Base-by-base conservation (phyloP, 1,140 invertebrate genomes). In the Drosophila subpulchrella region DNA sequence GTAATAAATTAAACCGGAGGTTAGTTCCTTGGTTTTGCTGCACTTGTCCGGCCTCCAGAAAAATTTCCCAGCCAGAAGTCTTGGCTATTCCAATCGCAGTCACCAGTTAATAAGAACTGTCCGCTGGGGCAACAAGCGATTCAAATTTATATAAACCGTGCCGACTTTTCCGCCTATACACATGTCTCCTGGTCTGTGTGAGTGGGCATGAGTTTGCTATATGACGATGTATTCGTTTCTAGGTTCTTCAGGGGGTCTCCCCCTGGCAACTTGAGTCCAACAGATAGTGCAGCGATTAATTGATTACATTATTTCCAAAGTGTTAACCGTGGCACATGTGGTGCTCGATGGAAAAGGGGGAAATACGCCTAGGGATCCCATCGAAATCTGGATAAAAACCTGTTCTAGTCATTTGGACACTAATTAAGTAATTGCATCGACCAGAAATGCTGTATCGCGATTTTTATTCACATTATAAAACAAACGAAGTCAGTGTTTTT, bases 241-340 rank as follows among this genome's bases (percentile, higher is more conserved):
- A 36, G 60, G 63, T 12, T 54, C 65, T 46, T 38, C 27, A 30
- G 17, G n/a, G 62, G 67, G 62, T 47, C 17, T 48, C 51, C 67
- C 66, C 51, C 42, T 46, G 11, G 32, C 17, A 10, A 36, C 27
- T 48, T 41, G n/a, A 36, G 67, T 57, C 27, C 44, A 71, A 48
- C 39, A 71, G 67, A 71, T 71, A 71, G 66, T 44, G 15, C 65
- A 2, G 30, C 53, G 65, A 71, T 71, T 71, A 71, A 71, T 58
- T 71, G 51, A 58, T 71, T 71, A 36, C 12, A 55, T 70, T 71
- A 34, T 39, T 27, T 15, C 20, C 50, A 11, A 46, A 36, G 17
- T 55, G 7, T 27, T 66, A 34, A 20, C 34, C 12, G 34, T 34
- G 11, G 17, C 36, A 46, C 41, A n/a, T n/a, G 11, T 36, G 41